Conservation (phyloP, 2,113 vertebrate genomes). For the Callocephalon fimbriatum region DNA sequence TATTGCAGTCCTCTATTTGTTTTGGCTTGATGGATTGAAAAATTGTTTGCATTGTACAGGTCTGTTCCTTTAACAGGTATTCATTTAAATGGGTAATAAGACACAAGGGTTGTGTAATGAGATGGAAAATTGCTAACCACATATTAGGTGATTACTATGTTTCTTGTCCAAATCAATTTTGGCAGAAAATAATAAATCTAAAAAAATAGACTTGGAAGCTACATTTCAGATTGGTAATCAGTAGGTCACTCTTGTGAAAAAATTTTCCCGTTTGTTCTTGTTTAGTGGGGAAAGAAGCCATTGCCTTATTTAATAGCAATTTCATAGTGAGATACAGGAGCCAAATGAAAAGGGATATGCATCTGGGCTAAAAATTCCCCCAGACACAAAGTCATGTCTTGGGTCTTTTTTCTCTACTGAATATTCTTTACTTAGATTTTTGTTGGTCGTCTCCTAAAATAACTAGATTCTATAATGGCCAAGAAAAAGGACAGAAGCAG, state of each 20-base stretch:
- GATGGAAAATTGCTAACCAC: conserved; percentile 68
- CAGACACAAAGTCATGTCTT: neutral
- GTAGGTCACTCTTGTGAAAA: conserved; percentile 48
- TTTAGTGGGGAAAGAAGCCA: conserved; percentile 13
- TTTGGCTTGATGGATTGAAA: conserved; percentile 60
- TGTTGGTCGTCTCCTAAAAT: neutral
- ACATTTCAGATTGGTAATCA: conserved; percentile 28
- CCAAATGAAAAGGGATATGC: neutral
- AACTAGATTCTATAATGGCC: rapidly evolving
- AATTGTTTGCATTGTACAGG: conserved; percentile 45
- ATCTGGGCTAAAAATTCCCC: neutral
- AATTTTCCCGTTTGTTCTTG: conserved; percentile 35
- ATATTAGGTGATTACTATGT: conserved; percentile 47
- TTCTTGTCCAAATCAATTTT: conserved; percentile 70
- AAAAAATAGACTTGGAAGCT: conserved; percentile 43
- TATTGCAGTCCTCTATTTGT: conserved; percentile 32
- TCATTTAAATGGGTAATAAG: conserved; percentile 66
- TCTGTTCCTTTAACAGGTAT: conserved; percentile 65
- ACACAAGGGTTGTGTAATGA: conserved; percentile 68
- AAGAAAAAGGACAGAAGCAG: neutral
- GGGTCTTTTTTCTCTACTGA: neutral
- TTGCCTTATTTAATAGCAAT: conserved; percentile 3
- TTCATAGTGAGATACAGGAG: neutral
- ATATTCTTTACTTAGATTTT: neutral
- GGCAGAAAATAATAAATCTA: conserved; percentile 69